Evolutionary conservation across 2,113 vertebrate species (phyloP).

Genomic region (Oreocharis arfaki): DNA sequence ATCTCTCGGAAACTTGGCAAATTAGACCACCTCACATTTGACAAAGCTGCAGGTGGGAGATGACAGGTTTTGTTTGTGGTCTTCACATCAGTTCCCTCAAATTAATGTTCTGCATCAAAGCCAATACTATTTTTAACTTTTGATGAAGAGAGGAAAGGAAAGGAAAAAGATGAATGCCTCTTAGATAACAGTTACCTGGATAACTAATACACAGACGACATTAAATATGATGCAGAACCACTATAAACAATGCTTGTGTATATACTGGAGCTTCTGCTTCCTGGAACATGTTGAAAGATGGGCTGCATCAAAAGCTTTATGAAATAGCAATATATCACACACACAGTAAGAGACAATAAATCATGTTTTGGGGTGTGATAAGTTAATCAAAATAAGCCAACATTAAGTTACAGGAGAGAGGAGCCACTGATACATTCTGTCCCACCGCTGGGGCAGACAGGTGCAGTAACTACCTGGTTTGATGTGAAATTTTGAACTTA

Average conservation of each 20-base stretch:
- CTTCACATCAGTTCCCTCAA: neutral
- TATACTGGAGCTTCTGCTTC: neutral
- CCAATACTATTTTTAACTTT: neutral
- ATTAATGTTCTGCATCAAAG: neutral
- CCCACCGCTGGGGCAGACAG: neutral
- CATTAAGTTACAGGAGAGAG: neutral
- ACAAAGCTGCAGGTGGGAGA: neutral
- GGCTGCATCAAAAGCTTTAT: neutral
- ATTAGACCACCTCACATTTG: slow-evolving; percentile 7
- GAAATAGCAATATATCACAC: slow-evolving; percentile 7
- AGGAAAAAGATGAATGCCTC: neutral
- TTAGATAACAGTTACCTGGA: neutral
- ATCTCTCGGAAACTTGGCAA: neutral
- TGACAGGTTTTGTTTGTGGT: neutral
- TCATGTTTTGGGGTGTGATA: neutral
- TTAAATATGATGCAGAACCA: neutral
- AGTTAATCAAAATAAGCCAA: neutral
- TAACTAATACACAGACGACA: neutral
- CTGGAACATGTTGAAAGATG: slow-evolving; percentile 6
- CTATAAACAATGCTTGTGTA: neutral
- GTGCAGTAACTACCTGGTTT: neutral
- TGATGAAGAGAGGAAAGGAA: slow-evolving; percentile 2
- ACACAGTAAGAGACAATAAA: neutral
- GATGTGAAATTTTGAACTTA: neutral
- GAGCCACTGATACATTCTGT: neutral